Percentiles rank a stretch among this genome's conserved stretches.
These are phyloP conservation scores for Eupithecia inturbata DNA, from an alignment of 2,888 invertebrate genomes.

Conservation along the genomic window DNA sequence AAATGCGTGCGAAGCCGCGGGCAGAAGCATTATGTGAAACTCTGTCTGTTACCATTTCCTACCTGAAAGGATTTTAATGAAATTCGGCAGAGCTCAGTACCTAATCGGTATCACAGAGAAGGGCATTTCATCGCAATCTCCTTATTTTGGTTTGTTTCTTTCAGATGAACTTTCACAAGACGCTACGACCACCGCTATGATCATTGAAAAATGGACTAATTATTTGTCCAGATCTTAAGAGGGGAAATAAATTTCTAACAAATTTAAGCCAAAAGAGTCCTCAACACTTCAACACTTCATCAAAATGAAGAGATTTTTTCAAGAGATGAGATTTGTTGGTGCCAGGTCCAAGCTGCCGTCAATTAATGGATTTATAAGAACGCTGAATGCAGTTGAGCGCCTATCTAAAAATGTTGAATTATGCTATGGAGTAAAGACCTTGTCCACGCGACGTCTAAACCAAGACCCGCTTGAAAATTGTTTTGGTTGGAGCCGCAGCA, in stretches of 20 bases:
- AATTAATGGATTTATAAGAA: background rate
- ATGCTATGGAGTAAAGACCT: background rate
- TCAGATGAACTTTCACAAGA: no score
- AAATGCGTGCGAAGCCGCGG: no score
- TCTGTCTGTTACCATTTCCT: no score
- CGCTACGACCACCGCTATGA: no score
- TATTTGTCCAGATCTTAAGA: conserved; percentile 1
- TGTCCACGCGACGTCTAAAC: background rate
- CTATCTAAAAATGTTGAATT: conserved; percentile 2
- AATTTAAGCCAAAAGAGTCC: background rate
- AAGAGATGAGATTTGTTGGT: conserved; percentile 5
- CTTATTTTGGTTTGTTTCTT: no score
- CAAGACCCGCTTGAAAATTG: conserved; percentile 6
- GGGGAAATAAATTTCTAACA: background rate
- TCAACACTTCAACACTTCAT: background rate
- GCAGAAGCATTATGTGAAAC: no score
- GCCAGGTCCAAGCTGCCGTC: background rate
- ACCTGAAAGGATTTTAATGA: no score
- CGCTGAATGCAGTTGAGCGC: background rate
- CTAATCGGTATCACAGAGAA: no score
- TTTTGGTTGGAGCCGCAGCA: conserved; percentile 11
- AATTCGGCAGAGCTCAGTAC: no score
- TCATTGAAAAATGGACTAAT: no score
- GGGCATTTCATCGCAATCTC: no score
- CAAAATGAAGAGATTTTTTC: background rate